Base-by-base conservation (phyloP, 2,113 vertebrate species). In the Cheirogaleus medius region DNA sequence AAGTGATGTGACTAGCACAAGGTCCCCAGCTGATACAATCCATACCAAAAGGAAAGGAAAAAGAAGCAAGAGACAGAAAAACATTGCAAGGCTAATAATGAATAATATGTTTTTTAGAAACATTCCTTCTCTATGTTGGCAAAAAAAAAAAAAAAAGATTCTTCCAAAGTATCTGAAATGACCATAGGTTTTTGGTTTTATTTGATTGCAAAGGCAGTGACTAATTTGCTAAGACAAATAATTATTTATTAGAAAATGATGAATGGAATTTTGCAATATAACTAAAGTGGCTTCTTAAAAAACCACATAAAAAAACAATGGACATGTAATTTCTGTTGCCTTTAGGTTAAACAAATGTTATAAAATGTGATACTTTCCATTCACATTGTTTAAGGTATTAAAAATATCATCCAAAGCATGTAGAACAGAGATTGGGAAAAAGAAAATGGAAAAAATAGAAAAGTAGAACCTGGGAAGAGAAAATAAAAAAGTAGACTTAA, bases 21-120 rank as follows among this genome's bases (percentile, higher is more conserved):
- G 44, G 8, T 34, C 54, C 14, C 80, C 4, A 54, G 64, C 39
- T 71, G 39, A 14, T 52, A 92, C 8, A 60, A 81, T 44, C 27
- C 8, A 42, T 21, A 78, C 32, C 71, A 54, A 94, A 84, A 88
- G 23, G 37, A 44, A 78, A 84, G 5, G 13, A 39, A 58, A 91
- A 95, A 89, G 44, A 94, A 56, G 14, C 2, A 74, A 94, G 42
- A 25, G 42, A 84, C 42, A 83, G 60, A 90, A 89, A 93, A 91
- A 52, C 49, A 32, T 63, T 80, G 27, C 29, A 85, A 81, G 29
- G 13, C 12, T 83, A 84, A 80, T 60, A 94, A 87, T n/a, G 25
- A 27, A 90, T 44, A 84, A 58, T 58, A 47, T 7, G 12, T 42
- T 56, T 52, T 85, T 49, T 56, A 77, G 42, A 93, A 92, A 94